Conservation (phyloP, 2,888 invertebrate species). For the Teleiodes luculella region DNA sequence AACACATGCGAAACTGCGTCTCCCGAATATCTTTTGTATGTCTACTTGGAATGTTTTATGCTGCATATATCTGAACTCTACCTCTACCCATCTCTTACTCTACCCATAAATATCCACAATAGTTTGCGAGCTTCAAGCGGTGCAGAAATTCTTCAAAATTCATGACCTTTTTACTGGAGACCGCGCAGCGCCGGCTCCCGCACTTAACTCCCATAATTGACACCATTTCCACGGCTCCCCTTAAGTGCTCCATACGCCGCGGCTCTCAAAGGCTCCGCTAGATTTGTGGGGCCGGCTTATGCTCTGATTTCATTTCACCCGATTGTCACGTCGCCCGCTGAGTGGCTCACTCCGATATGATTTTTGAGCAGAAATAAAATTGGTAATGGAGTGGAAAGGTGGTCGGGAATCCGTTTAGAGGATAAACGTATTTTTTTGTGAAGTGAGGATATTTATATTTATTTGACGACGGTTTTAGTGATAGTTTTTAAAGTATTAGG, state of each 20-base stretch:
- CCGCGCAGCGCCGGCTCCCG: constrained; percentile 32
- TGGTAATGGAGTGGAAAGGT: constrained; percentile 74
- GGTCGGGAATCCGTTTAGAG: constrained; percentile 40
- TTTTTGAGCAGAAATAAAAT: constrained; percentile 71
- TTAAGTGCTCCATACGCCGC: constrained; percentile 61
- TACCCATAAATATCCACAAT: not conserved
- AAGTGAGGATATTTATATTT: constrained; percentile 30
- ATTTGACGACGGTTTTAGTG: too few species aligned
- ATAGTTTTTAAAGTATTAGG: too few species aligned
- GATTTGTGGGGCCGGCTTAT: constrained; percentile 73
- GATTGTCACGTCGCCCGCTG: constrained; percentile 68
- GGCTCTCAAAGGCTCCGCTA: constrained; percentile 53
- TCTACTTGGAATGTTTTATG: too few species aligned
- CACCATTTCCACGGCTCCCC: constrained; percentile 66
- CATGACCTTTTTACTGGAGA: constrained; percentile 11
- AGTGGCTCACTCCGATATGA: constrained; percentile 64
- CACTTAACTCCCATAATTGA: constrained; percentile 76
- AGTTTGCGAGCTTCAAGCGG: not conserved
- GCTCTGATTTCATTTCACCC: constrained; percentile 72
- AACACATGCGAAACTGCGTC: too few species aligned
- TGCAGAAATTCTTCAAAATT: constrained; percentile 9
- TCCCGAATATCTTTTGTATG: too few species aligned
- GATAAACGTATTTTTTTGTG: constrained; percentile 39
- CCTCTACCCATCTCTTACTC: too few species aligned
- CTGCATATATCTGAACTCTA: too few species aligned